Conservation (phyloP, 2,797 vertebrate genomes). For the Manis javanica region DNA sequence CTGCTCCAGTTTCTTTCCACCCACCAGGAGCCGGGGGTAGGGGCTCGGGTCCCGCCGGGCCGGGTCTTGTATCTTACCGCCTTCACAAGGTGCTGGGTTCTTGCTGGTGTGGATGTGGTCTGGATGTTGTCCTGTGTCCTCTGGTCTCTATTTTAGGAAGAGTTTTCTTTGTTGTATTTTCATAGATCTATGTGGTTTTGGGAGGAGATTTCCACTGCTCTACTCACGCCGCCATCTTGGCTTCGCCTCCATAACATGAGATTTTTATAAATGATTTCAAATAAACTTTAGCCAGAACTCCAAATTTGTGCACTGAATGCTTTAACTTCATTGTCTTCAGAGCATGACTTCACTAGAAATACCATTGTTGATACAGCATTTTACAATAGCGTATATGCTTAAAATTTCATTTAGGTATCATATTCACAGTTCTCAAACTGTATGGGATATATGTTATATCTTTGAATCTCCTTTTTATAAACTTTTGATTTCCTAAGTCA, state of each 20-base stretch:
- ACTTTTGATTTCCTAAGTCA: conserved; percentile 45
- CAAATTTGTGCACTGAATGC: not conserved
- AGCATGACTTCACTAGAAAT: not conserved
- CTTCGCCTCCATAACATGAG: not conserved
- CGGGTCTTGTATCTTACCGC: no score
- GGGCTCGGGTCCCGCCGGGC: no score
- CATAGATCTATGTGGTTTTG: no score
- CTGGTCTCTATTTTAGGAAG: no score
- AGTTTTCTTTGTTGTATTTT: no score
- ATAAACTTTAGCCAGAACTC: not conserved
- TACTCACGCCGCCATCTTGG: no score
- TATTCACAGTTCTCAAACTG: not conserved
- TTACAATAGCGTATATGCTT: not conserved
- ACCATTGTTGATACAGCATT: not conserved
- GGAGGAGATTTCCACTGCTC: no score
- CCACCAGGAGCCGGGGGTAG: no score
- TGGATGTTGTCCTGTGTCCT: no score
- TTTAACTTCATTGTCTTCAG: not conserved
- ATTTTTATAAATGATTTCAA: not conserved
- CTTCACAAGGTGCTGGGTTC: no score
- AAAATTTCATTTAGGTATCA: not conserved
- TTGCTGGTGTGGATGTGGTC: no score
- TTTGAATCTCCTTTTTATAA: not conserved
- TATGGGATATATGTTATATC: conserved; percentile 1
- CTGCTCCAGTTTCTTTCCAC: no score